Evolutionary conservation across 2,113 vertebrate genomes (phyloP), one percentile per base, ranked within the genome.

Genomic region (Nansenia antarctica): DNA sequence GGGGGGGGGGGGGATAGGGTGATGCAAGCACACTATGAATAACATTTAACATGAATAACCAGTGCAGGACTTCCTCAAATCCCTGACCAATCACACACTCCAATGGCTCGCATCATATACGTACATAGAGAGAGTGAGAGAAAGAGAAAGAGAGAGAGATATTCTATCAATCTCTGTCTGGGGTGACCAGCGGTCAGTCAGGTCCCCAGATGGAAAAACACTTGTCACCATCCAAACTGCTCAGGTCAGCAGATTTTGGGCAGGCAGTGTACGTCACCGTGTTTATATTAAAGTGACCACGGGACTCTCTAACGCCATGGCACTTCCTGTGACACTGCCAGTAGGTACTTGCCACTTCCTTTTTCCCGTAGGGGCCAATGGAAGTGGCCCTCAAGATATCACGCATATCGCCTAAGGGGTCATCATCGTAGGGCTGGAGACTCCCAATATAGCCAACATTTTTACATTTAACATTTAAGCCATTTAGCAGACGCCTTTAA

Each of bases 341-440:
- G 45, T 5, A 49, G 7, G 45, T 14, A 20, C 32, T 11, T 9
- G 39, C 15, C n/a, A 64, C 76, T 86, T 88, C 85, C 57, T 76
- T 62, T 83, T 83, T 79, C 45, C 26, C n/a, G n/a, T n/a, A 61
- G 57, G 14, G 54, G 14, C 26, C 59, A 22, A 15, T 15, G 32
- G 59, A 59, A 59, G 30, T 8, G 15, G 1, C 14, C 7, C 18
- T 59, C 14, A 65, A 8, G 1, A 65, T 58, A 42, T 39, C 22
- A 15, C 11, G 27, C 60, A 37, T 52, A 67, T 77, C 39, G 70
- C 42, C 49, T 27, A 20, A 18, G 18, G 47, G 6, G 42, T 37
- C 58, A 45, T 37, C 58, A 54, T 53, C 2, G 20, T 8, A 49
- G 45, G 3, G 45, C 45, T 20, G 9, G 45, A 18, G 45, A 49